Evolutionary conservation across 2,888 invertebrate genomes (phyloP).

Genomic region (Ferdinandea cuprea): DNA sequence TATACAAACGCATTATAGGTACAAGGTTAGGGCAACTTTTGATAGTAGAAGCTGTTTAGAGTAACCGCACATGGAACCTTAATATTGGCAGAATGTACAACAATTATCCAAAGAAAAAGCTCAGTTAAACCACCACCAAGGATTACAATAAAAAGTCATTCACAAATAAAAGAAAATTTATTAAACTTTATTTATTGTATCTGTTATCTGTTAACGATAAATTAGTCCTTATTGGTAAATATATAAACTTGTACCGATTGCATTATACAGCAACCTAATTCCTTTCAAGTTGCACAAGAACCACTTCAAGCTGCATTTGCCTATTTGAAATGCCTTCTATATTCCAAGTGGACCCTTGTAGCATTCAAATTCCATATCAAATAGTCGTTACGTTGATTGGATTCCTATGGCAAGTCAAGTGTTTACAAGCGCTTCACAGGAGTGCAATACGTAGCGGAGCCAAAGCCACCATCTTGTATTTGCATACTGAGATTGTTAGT

Average conservation of each 20-base stretch:
- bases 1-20: too few relatives aligned
- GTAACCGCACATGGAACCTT: too few relatives aligned
- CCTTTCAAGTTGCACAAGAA: constrained; percentile 1
- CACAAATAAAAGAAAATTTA: too few relatives aligned
- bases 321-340: constrained; percentile 8
- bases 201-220: too few relatives aligned
- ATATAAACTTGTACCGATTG: background rate
- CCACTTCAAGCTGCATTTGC: constrained; percentile 4
- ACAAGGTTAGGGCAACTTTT: too few relatives aligned
- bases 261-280: constrained; percentile 2
- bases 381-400: constrained; percentile 68
- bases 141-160: too few relatives aligned
- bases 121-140: too few relatives aligned
- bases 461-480: constrained; percentile 15
- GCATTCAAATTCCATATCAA: constrained; percentile 59
- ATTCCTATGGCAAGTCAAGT: constrained; percentile 57
- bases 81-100: too few relatives aligned
- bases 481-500: constrained; percentile 17
- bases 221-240: too few relatives aligned
- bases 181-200: too few relatives aligned
- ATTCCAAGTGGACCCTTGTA: background rate
- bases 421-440: constrained; percentile 55
- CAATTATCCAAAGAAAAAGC: too few relatives aligned
- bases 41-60: too few relatives aligned
- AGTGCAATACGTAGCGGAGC: constrained; percentile 12